phyloP scores from a whole-genome alignment of 2,113 vertebrate species.

The Upupa epops region DNA sequence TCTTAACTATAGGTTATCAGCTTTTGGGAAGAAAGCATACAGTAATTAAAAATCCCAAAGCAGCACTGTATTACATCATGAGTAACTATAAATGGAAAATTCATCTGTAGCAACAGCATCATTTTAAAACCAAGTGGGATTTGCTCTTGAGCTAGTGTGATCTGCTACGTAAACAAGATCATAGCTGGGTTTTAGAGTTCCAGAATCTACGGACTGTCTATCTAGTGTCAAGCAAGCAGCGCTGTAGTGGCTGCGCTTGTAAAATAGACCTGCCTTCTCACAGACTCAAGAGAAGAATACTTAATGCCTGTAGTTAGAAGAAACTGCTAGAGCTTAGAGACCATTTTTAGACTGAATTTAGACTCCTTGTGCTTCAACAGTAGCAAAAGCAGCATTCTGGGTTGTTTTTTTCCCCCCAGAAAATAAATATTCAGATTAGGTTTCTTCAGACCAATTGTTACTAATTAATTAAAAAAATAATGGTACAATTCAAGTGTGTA shows the following conservation, averaged over 20 bases:
- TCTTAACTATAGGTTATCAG: rapidly evolving
- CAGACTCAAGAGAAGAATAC: not conserved
- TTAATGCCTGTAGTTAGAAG: not conserved
- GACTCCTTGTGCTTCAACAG: not conserved
- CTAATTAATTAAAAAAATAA: too few species aligned
- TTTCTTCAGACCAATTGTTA: not conserved
- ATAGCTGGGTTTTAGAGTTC: not conserved
- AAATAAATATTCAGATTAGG: not conserved
- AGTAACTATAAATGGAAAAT: not conserved
- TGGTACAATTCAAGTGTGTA: too few species aligned
- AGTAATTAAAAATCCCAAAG: not conserved
- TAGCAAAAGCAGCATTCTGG: not conserved
- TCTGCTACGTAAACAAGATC: not conserved
- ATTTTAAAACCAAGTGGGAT: not conserved
- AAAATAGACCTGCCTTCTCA: not conserved
- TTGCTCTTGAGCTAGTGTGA: not conserved
- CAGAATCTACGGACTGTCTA: not conserved
- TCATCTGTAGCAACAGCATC: not conserved
- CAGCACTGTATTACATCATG: not conserved
- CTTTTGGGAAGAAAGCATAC: not conserved
- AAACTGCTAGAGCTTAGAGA: not conserved
- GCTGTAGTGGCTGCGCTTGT: not conserved
- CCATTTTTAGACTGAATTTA: not conserved
- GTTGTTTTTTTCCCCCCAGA: not conserved
- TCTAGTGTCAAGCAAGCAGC: not conserved